Conservation (phyloP, 2,113 vertebrate species). For the Syngnathus scovelli region DNA sequence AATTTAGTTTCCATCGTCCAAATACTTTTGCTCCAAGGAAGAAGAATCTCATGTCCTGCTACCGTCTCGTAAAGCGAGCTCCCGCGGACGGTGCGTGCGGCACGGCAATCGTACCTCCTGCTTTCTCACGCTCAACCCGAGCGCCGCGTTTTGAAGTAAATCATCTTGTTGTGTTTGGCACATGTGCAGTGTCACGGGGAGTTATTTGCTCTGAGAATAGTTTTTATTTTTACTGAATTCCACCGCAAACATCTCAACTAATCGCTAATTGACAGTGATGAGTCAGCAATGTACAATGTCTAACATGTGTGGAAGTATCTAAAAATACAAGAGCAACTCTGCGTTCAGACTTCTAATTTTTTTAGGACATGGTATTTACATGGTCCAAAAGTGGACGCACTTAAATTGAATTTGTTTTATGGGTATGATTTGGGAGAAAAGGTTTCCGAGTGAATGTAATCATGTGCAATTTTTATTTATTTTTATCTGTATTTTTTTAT, state of each 20-base stretch:
- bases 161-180: constrained; percentile 34
- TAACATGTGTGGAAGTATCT: constrained; percentile 42
- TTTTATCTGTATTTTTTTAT: too few species aligned
- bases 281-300: constrained; percentile 48
- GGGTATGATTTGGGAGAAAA: too few species aligned
- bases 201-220: constrained; percentile 66
- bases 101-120: constrained; percentile 56
- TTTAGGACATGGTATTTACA: too few species aligned
- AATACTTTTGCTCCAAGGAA: constrained; percentile 3
- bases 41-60: constrained; percentile 20
- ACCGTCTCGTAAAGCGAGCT: constrained; percentile 55
- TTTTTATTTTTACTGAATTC: constrained; percentile 64
- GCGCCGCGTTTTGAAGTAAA: constrained; percentile 46
- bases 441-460: too few species aligned
- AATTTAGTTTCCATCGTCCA: constrained; percentile 50
- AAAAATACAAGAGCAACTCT: constrained; percentile 16
- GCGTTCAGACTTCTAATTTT: background rate
- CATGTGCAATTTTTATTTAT: too few species aligned
- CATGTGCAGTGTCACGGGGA: constrained; percentile 63
- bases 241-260: constrained; percentile 63
- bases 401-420: too few species aligned
- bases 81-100: constrained; percentile 62
- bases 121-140: constrained; percentile 64
- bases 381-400: too few species aligned
- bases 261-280: constrained; percentile 58